Conservation (phyloP, 2,113 vertebrate species). For the Picathartes gymnocephalus region DNA sequence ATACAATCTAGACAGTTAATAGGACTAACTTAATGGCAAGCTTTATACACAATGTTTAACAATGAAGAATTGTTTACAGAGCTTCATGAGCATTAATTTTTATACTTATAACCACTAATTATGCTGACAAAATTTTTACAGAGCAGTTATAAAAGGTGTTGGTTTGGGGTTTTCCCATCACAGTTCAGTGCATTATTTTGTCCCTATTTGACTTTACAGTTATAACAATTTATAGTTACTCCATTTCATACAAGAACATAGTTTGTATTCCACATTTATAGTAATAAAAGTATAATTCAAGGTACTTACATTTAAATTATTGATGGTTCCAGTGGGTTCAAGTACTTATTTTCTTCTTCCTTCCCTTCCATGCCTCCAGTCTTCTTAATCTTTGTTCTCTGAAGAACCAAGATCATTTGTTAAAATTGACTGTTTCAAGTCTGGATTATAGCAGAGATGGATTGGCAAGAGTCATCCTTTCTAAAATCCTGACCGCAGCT, state of each 20-base stretch:
- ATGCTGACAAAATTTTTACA: not conserved
- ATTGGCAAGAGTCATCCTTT: conserved; percentile 93
- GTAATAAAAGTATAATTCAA: not conserved
- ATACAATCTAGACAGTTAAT: not conserved
- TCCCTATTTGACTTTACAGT: not conserved
- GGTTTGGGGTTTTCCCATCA: not conserved
- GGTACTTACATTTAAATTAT: not conserved
- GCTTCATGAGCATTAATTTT: not conserved
- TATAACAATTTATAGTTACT: not conserved
- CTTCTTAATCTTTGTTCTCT: conserved; percentile 94
- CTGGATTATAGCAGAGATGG: conserved; percentile 97
- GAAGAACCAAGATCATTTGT: conserved; percentile 96
- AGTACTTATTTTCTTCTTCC: not conserved
- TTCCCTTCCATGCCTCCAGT: conserved; percentile 56
- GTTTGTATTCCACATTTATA: not conserved
- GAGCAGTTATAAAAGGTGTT: not conserved
- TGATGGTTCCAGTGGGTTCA: not conserved
- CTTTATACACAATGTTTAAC: not conserved
- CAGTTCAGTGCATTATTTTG: not conserved
- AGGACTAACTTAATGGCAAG: not conserved
- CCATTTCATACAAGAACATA: not conserved
- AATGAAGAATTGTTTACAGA: not conserved
- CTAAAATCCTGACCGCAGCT: conserved; percentile 94
- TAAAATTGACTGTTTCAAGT: conserved; percentile 93
- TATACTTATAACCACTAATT: not conserved